These are phyloP conservation scores for Synodontis membranacea DNA, from an alignment of 2,113 vertebrate species.

Conservation along the genomic window DNA sequence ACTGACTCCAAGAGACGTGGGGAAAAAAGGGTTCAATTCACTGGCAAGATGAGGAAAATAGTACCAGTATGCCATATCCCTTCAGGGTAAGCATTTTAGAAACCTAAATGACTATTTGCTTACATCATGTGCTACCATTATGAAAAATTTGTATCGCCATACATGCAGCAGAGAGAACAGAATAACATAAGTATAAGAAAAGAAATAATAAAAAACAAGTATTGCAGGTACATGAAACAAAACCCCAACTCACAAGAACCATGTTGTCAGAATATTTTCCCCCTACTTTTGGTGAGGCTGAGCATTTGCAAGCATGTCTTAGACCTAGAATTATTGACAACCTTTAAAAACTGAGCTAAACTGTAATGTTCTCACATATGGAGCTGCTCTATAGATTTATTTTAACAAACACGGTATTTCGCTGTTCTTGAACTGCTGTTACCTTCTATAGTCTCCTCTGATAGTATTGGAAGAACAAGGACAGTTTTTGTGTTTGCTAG, in stretches of 20 bases:
- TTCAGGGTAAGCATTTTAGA: neutral
- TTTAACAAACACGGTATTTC: neutral
- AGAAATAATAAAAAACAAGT: neutral
- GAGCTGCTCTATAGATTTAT: neutral
- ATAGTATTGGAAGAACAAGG: too few relatives aligned
- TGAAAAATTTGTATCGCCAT: neutral
- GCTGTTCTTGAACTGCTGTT: neutral
- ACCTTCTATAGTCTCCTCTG: too few relatives aligned
- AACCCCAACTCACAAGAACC: neutral
- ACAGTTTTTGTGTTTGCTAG: too few relatives aligned
- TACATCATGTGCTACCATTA: neutral
- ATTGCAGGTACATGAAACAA: neutral
- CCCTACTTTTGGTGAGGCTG: neutral
- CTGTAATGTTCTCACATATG: neutral
- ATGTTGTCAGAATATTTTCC: neutral
- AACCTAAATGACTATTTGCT: neutral
- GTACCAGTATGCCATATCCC: neutral
- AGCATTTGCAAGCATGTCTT: neutral
- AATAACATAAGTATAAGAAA: neutral
- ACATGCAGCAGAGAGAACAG: neutral
- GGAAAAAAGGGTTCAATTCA: neutral
- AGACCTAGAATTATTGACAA: neutral
- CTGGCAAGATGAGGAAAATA: neutral
- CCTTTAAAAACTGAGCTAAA: neutral
- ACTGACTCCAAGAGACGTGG: neutral